Percentiles rank a stretch among this genome's conserved stretches.
These are phyloP conservation scores for Steinernema hermaphroditum DNA, from an alignment of 2,888 invertebrate species.

Conservation along the genomic window DNA sequence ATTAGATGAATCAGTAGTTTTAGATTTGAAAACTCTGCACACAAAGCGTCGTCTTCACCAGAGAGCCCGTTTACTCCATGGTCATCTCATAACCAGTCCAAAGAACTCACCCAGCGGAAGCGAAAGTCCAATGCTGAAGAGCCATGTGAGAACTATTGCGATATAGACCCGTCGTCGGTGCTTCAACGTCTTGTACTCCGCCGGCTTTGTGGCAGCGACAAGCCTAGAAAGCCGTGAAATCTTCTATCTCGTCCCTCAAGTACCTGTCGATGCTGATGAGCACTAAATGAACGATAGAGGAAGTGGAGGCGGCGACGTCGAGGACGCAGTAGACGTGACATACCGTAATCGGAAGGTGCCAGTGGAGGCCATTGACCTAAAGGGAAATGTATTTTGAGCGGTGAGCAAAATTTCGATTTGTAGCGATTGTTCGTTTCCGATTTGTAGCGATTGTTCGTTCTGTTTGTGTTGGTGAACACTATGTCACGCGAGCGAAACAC, in stretches of 20 bases:
- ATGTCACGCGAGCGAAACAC: too few species aligned
- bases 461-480: too few species aligned
- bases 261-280: conserved; percentile 66
- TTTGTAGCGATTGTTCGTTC: too few species aligned
- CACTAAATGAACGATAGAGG: conserved; percentile 66
- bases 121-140: conserved; percentile 62
- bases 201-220: conserved; percentile 65
- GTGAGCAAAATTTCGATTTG: too few species aligned
- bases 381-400: not conserved
- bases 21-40: too few species aligned
- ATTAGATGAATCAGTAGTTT: too few species aligned
- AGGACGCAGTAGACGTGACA: conserved; percentile 64
- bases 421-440: too few species aligned
- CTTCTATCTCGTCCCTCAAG: too few species aligned
- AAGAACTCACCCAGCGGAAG: conserved; percentile 58
- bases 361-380: conserved; percentile 64
- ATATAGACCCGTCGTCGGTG: conserved; percentile 63
- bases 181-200: conserved; percentile 65
- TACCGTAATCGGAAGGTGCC: conserved; percentile 61
- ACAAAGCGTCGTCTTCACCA: too few species aligned
- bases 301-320: conserved; percentile 65
- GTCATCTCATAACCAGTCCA: too few species aligned
- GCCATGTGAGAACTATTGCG: conserved; percentile 63
- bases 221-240: conserved; percentile 46
- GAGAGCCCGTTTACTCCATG: too few species aligned